A percentile compares a stretch with the other conserved stretches of the same genome.
Evolutionary conservation across 2,113 vertebrate genomes (phyloP).

Genomic region (Xiphorhynchus elegans): DNA sequence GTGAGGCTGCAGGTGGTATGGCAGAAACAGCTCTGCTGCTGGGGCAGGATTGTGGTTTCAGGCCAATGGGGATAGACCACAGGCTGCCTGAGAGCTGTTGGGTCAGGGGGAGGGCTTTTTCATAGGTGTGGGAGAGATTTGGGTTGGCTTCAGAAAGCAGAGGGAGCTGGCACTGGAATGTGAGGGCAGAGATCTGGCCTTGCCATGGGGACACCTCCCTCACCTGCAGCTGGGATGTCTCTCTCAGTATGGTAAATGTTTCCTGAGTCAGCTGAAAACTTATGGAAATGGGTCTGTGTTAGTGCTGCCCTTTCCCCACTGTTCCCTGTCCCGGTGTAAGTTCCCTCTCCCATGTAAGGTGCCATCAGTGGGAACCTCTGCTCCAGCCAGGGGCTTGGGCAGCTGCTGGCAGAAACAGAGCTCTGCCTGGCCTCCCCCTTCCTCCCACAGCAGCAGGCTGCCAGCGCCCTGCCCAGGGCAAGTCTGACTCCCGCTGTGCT

Average conservation of each 20-base stretch:
- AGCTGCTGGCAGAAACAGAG: not conserved
- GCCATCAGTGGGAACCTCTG: not conserved
- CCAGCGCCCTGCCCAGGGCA: accelerated
- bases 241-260: not conserved
- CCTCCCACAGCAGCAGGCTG: not conserved
- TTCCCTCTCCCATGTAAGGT: not conserved
- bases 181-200: not conserved
- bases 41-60: not conserved
- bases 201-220: accelerated
- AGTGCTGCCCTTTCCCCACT: not conserved
- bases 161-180: accelerated
- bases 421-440: not conserved
- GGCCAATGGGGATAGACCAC: not conserved
- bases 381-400: not conserved
- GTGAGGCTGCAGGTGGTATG: not conserved
- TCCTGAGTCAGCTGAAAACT: not conserved
- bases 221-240: not conserved
- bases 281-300: not conserved
- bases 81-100: not conserved
- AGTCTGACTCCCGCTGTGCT: not conserved
- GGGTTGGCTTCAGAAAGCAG: not conserved
- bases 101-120: not conserved
- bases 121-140: accelerated
- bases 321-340: not conserved
- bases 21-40: not conserved